These are phyloP conservation scores for Phalanger gymnotis DNA, from an alignment of 2,797 vertebrate species.

Conservation along the genomic window DNA sequence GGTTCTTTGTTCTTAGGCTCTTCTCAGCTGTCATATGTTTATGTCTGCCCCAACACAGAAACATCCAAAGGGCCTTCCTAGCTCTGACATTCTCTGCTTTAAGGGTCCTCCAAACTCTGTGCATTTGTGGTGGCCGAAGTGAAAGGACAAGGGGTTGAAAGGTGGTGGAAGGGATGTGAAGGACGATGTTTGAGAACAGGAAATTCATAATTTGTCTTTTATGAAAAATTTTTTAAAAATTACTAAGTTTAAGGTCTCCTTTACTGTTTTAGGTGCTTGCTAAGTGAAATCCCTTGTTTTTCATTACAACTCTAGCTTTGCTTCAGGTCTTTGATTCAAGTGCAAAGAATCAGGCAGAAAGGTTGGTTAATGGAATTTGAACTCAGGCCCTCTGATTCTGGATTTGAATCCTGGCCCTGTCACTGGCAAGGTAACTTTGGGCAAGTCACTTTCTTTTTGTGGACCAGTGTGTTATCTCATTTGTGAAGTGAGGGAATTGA, in stretches of 20 bases:
- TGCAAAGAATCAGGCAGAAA: background rate
- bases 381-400: background rate
- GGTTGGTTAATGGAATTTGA: background rate
- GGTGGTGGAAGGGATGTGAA: background rate
- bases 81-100: no score
- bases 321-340: background rate
- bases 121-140: no score
- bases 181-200: background rate
- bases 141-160: background rate
- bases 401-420: background rate
- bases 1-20: no score
- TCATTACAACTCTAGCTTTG: background rate
- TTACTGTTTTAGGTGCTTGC: background rate
- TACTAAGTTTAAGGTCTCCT: background rate
- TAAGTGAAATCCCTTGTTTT: background rate
- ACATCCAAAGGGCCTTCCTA: no score
- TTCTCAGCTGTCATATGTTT: no score
- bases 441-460: background rate
- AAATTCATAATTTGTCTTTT: background rate
- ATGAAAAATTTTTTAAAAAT: background rate
- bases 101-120: no score
- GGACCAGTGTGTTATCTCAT: background rate
- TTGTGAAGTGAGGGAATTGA: background rate
- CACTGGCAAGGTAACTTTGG: background rate
- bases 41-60: no score